These are phyloP conservation scores for Brachionus rubens DNA, from an alignment of 1,140 invertebrate species.

Conservation along the genomic window DNA sequence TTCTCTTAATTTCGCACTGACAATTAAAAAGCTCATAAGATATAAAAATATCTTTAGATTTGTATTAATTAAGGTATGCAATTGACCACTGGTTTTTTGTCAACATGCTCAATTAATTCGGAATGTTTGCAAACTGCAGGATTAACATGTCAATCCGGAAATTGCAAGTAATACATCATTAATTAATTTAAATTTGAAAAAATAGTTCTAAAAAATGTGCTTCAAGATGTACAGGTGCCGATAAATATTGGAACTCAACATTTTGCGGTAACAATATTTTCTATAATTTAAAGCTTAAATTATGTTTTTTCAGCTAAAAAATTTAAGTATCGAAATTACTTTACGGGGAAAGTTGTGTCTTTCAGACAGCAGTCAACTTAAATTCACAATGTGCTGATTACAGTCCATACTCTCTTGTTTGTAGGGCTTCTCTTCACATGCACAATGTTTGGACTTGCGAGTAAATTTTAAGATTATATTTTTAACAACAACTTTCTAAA, in stretches of 20 bases:
- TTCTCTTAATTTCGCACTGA: no score
- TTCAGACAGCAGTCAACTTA: neutral
- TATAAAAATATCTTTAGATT: no score
- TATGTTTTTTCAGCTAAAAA: neutral
- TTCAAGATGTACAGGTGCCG: neutral
- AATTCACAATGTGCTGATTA: constrained; percentile 11
- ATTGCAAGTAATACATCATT: neutral
- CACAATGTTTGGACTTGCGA: neutral
- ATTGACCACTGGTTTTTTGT: neutral
- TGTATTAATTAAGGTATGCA: no score
- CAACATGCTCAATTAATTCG: neutral
- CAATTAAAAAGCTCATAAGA: no score
- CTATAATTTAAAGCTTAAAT: neutral
- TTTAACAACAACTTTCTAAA: neutral
- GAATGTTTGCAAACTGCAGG: neutral
- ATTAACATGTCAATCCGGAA: neutral
- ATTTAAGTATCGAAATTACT: neutral
- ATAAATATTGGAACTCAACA: neutral
- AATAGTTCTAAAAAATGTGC: neutral
- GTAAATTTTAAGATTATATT: neutral
- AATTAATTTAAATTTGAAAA: neutral
- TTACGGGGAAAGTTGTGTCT: neutral
- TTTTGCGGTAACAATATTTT: neutral
- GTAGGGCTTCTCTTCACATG: neutral
- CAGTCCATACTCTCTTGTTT: neutral